Conservation (phyloP, 2,888 invertebrate species). For the Xestia sexstrigata region DNA sequence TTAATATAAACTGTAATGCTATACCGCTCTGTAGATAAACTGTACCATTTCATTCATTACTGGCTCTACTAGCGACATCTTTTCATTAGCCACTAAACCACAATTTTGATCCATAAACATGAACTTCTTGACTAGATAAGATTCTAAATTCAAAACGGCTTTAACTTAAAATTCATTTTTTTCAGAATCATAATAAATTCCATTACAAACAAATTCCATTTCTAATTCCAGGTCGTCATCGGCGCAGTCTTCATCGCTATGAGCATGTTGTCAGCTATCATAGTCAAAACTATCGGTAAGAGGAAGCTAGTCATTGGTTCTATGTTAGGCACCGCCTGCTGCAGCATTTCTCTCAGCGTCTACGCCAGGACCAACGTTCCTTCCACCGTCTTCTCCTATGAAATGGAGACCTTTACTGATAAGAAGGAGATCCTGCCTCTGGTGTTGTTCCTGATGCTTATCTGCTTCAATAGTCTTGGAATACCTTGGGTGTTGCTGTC, state of each 20-base stretch:
- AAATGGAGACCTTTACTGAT: conserved; percentile 79
- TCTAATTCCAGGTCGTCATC: conserved; percentile 79
- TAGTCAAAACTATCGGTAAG: conserved; percentile 83
- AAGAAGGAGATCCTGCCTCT: conserved; percentile 84
- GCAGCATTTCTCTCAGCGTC: conserved; percentile 80
- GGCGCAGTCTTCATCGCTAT: conserved; percentile 82
- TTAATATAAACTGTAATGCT: no score
- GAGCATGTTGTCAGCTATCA: conserved; percentile 80
- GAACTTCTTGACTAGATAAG: background rate
- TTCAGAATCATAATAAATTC: no score
- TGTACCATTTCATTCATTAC: background rate
- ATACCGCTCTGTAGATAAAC: no score
- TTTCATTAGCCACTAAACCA: background rate
- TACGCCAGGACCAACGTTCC: conserved; percentile 77
- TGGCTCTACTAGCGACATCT: background rate
- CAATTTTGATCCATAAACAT: background rate
- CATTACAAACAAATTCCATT: background rate
- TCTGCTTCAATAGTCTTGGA: conserved; percentile 82
- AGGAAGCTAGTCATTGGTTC: conserved; percentile 82
- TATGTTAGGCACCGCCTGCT: conserved; percentile 77
- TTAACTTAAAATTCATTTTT: background rate
- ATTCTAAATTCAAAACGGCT: background rate
- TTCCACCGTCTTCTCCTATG: conserved; percentile 82
- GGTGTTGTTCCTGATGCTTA: conserved; percentile 81
- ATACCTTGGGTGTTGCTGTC: conserved; percentile 91